Conservation (phyloP, 2,888 invertebrate species). For the Luperina nickerlii region DNA sequence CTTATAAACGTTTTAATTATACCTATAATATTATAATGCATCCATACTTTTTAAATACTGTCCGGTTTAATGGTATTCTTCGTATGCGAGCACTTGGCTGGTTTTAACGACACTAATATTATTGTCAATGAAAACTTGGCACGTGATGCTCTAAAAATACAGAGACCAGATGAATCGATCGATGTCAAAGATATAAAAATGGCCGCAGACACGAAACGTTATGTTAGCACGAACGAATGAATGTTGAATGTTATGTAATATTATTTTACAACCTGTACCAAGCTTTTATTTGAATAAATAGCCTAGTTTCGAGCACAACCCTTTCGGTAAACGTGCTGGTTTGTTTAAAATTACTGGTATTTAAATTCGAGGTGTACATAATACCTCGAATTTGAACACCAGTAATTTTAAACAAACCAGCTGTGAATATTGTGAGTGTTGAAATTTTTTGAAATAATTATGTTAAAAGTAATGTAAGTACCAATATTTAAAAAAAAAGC, state of each 20-base stretch:
- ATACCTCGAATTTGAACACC: too few species aligned
- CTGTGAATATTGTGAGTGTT: neutral
- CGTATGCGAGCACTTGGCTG: too few species aligned
- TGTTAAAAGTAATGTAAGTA: neutral
- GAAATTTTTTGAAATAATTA: neutral
- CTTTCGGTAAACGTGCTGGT: conserved; percentile 18
- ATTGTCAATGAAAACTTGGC: conserved; percentile 21
- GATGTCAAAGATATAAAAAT: conserved; percentile 55
- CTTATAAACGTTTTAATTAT: too few species aligned
- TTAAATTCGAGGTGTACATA: conserved; percentile 12
- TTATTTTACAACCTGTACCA: conserved; percentile 40
- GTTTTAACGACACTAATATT: conserved; percentile 20
- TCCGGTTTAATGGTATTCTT: too few species aligned
- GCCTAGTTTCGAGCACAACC: conserved; percentile 23
- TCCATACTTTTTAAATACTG: too few species aligned
- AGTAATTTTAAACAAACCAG: too few species aligned
- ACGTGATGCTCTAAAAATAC: conserved; percentile 19
- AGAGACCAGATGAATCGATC: conserved; percentile 53
- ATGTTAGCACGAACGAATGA: conserved; percentile 52
- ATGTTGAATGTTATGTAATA: conserved; percentile 52
- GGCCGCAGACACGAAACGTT: conserved; percentile 45
- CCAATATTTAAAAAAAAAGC: too few species aligned
- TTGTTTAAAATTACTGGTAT: conserved; percentile 11
- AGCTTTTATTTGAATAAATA: conserved; percentile 41
- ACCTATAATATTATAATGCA: too few species aligned